Base-by-base conservation (phyloP, 2,888 invertebrate genomes). In the Agrochola lychnidis region DNA sequence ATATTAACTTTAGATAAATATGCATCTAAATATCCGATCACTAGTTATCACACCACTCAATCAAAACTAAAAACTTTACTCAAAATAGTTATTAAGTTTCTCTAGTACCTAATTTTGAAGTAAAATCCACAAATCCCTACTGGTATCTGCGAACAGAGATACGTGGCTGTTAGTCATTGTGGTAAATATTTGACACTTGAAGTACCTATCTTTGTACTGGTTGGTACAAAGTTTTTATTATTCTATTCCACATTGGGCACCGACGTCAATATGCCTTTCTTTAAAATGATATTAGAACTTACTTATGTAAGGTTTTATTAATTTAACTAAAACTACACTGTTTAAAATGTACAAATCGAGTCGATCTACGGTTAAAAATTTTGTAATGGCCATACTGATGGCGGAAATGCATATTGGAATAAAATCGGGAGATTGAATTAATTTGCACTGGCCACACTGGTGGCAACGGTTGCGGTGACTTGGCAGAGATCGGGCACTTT, bases 101-200 rank as follows among this genome's bases (percentile, higher is more conserved):
- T 69, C n/a, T 22, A 66, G 57, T 70, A n/a, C n/a, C n/a, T n/a
- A 57, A 70, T 78, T 70, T 30, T 51, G 30, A 45, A 69, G 70
- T 64, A 70, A 62, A 51, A 79, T 79, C 67, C 74, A n/a, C 63
- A 70, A 82, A 59, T 74, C 84, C 70, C 84, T 57, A 22, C 14
- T 56, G 74, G 61, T 40, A 30, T 42, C 59, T 84, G 74, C 56
- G n/a, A 30, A 61, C 25, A 25, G 30, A 74, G 70, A 84, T 71
- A 71, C 45, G 48, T 64, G 10, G 7, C 64, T 69, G 84, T 84
- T 69, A 61, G 56, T 45, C 45, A 53, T 22, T 66, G 69, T 67
- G 57, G 61, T 61, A 40, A 57, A 30, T 79, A 73, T 78, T 72
- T 53, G 68, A 48, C 51, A 64, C 14, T 61, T 7, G 0, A 62